phyloP scores from a whole-genome alignment of 1,140 invertebrate species.

The Cataglyphis hispanica region DNA sequence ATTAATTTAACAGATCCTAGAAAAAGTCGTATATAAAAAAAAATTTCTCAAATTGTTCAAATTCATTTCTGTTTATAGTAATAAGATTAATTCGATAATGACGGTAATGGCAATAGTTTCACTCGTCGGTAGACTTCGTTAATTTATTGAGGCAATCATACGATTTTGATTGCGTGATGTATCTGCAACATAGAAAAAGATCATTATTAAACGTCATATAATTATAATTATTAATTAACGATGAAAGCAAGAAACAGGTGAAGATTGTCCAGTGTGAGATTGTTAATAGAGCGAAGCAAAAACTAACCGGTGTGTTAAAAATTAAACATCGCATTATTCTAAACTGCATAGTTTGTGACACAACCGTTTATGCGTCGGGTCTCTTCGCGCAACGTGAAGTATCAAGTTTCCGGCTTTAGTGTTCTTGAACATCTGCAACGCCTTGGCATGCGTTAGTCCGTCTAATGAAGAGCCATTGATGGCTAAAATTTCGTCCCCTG shows the following conservation, averaged over 20 bases:
- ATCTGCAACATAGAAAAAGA: conserved; percentile 74
- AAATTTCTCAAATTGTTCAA: conserved; percentile 14
- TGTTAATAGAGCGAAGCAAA: conserved; percentile 79
- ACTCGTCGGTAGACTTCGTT: conserved; percentile 77
- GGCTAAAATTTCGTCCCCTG: conserved; percentile 89
- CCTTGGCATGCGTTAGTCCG: conserved; percentile 89
- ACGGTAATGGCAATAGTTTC: conserved; percentile 20
- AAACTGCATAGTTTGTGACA: conserved; percentile 64
- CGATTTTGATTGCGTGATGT: conserved; percentile 80
- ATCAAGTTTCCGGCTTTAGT: conserved; percentile 89
- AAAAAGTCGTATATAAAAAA: background rate
- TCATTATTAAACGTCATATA: background rate
- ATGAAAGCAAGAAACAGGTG: conserved; percentile 52
- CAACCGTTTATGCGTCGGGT: conserved; percentile 84
- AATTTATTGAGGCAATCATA: conserved; percentile 82
- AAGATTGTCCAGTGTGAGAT: background rate
- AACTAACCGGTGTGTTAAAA: conserved; percentile 78
- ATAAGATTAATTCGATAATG: background rate
- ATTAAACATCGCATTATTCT: conserved; percentile 56
- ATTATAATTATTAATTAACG: conserved; percentile 62
- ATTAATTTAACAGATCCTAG: background rate
- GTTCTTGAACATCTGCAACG: conserved; percentile 89
- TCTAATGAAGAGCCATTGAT: conserved; percentile 89
- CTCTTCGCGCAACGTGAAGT: conserved; percentile 88
- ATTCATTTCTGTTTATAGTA: background rate